Evolutionary conservation across 2,113 vertebrate genomes (phyloP).

Genomic region (Lophius piscatorius): DNA sequence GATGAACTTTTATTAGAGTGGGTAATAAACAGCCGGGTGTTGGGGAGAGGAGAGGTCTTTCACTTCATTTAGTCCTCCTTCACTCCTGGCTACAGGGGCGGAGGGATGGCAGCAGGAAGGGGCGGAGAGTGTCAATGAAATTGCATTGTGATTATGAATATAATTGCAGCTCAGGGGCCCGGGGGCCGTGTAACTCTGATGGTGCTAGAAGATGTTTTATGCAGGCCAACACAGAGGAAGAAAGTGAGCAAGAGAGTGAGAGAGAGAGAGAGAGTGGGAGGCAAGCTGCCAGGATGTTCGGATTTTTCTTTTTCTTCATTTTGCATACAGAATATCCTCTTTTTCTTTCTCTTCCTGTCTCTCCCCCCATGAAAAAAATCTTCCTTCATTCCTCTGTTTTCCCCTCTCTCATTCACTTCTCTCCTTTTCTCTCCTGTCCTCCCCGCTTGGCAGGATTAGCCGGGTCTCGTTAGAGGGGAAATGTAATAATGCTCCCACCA

Average conservation of each 20-base stretch:
- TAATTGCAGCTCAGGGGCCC: constrained; percentile 93
- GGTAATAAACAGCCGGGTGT: constrained; percentile 85
- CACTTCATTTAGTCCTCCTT: constrained; percentile 94
- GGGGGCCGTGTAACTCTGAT: constrained; percentile 89
- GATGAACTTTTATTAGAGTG: constrained; percentile 85
- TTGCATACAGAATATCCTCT: constrained; percentile 49
- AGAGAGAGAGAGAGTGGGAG: constrained; percentile 56
- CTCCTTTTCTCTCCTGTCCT: constrained; percentile 79
- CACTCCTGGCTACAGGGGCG: constrained; percentile 77
- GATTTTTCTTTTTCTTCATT: constrained; percentile 4
- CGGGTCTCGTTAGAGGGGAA: constrained; percentile 94
- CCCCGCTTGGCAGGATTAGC: constrained; percentile 95
- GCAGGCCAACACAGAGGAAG: constrained; percentile 56
- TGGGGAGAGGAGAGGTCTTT: constrained; percentile 83
- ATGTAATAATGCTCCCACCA: constrained; percentile 99
- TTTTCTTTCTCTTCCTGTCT: constrained; percentile 17
- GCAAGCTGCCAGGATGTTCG: constrained; percentile 58
- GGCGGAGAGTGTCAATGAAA: constrained; percentile 89
- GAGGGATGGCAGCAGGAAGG: constrained; percentile 73
- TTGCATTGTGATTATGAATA: constrained; percentile 91
- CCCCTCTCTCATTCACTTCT: constrained; percentile 34
- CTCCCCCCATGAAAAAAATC: neutral
- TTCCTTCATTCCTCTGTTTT: neutral
- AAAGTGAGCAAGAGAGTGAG: constrained; percentile 51
- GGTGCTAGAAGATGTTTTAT: constrained; percentile 88